phyloP scores from a whole-genome alignment of 2,797 vertebrate species.

The Atherinosoma microstoma region DNA sequence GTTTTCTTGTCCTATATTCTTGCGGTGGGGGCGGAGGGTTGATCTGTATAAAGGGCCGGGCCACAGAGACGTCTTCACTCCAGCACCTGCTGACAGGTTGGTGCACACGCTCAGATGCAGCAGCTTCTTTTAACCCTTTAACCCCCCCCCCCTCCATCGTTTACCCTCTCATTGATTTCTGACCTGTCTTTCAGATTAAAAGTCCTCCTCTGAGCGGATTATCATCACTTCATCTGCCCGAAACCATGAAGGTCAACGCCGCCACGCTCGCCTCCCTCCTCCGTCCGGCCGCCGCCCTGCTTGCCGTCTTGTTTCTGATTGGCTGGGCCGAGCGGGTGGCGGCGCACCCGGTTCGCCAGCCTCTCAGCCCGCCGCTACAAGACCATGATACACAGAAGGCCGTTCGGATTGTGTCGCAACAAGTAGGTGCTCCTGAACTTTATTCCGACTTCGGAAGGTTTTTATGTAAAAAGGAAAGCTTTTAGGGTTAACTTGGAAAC shows the following conservation, averaged over 20 bases:
- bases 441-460: too few species aligned
- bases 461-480: not conserved
- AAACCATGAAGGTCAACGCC: slow-evolving; percentile 48
- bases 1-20: slow-evolving; percentile 72
- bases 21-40: slow-evolving; percentile 56
- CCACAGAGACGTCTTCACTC: slow-evolving; percentile 25
- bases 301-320: slow-evolving; percentile 62
- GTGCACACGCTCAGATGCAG: slow-evolving; percentile 3
- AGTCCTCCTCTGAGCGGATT: not conserved
- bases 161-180: not conserved
- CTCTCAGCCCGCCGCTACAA: slow-evolving; percentile 39
- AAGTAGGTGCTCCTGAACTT: slow-evolving; percentile 48
- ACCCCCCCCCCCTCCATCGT: not conserved
- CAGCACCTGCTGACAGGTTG: slow-evolving; percentile 58
- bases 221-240: not conserved
- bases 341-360: not conserved
- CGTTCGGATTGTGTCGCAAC: slow-evolving; percentile 15
- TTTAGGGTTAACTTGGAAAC: too few species aligned
- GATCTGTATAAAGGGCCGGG: slow-evolving; percentile 56
- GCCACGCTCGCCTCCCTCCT: slow-evolving; percentile 4
- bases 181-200: slow-evolving; percentile 41
- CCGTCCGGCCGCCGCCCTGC: not conserved
- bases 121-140: not conserved
- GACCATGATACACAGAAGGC: slow-evolving; percentile 8
- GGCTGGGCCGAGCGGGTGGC: slow-evolving; percentile 39